Base-by-base conservation (phyloP, 2,888 invertebrate species). In the Cheilosia pagana region DNA sequence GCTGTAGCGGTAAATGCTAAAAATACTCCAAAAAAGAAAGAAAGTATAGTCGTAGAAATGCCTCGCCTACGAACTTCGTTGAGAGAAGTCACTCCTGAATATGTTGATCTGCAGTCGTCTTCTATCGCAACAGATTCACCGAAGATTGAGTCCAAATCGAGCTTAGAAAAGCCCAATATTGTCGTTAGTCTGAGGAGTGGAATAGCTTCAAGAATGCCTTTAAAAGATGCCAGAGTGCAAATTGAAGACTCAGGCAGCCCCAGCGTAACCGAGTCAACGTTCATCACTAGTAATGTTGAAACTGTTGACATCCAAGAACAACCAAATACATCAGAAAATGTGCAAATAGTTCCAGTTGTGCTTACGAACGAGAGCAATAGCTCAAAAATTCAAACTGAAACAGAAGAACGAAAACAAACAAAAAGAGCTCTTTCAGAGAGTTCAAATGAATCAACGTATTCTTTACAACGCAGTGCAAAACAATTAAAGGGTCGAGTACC, bases 371-470 rank as follows among this genome's bases (percentile, higher is more conserved):
- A 65, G n/a, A 48, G 35, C n/a, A 35, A 6, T 12, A 8, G 1
- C 14, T n/a, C 28, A 6, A 2, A 50, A 35, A 12, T 2, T 23
- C 21, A 57, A 28, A 3, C 28, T 19, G 14, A 41, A 14, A 0
- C 1, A 7, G 16, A 50, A 21, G n/a, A 19, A 6, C 0, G 1
- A 0, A 57, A 39, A 16, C 10, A 14, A 1, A 1, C 59, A 2
- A 83, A 68, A n/a, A 52, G 53, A 43, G 39, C 48, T 1, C 28
- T 65, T 12, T 78, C 82, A 1, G 74, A 70, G 35, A 74, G 68
- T 60, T 59, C 55, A 35, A 67, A 28, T 21, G 67, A 77, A 12
- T 48, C 79, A 16, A 21, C 12, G 4, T 10, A 67, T 28, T 41
- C 12, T 14, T 4, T 8, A 16, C 43, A 70, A n/a, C 52, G 19